Evolutionary conservation across 2,888 invertebrate species (phyloP), one percentile per base, ranked within the genome.

Genomic region (Leptinotarsa peninsularis): DNA sequence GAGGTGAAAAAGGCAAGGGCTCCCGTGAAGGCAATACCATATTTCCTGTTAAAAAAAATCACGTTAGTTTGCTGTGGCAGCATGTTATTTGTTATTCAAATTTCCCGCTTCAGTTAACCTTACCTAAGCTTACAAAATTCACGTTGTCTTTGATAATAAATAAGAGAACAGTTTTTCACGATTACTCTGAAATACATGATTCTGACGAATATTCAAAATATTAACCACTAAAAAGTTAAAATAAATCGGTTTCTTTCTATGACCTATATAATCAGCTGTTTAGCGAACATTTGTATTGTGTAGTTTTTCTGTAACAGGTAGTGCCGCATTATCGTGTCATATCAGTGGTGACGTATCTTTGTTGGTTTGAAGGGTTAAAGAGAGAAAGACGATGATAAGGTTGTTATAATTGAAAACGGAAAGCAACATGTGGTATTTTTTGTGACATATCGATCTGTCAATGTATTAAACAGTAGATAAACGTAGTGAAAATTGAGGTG

Each of bases 21-120:
- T 49, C 93, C 92, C 3, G 93, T 80, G 49, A 93, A 83, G 67
- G 92, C 89, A n/a, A 91, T 90, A 78, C 90, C 90, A 82, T 91
- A 89, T 83, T 91, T 87, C 81, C 92, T 92, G 83, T 17, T 89
- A 88, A 76, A 89, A 88, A 76, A 33, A 58, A 4, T 4, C 3
- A 18, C 23, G 54, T 50, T 52, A n/a, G 67, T 72, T 58, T 21
- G 15, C 23, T 58, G 56, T 49, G 58, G 14, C 49, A 17, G 52
- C 52, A 15, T 17, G 52, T 52, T 52, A 71, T 71, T 72, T 14
- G 56, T 49, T 54, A 76, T 78, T 79, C 71, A 75, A 82, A 82
- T 66, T 73, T 75, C 67, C 66, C 80, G 80, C 79, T 60, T 18
- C 56, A 60, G 17, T 54, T 77, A 79, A 77, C 77, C 83, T 82